phyloP scores from a whole-genome alignment of 2,113 vertebrate genomes.

The Abramis brama region DNA sequence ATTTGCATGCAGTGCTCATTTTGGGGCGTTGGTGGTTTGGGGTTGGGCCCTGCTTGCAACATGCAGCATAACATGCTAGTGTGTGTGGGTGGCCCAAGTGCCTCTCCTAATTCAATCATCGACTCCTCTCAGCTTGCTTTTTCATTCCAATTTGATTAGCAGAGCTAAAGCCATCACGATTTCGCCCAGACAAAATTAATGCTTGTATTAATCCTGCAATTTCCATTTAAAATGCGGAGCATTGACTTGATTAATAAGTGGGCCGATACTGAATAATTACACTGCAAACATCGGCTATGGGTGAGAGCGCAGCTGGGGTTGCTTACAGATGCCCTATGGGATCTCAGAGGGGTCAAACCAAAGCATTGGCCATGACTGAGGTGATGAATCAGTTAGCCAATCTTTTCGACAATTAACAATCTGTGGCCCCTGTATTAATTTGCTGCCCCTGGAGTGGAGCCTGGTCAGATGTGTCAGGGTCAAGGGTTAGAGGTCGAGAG shows the following conservation, averaged over 20 bases:
- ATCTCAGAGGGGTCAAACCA: slow-evolving; percentile 90
- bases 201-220: slow-evolving; percentile 99
- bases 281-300: slow-evolving; percentile 86
- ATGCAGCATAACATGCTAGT: slow-evolving; percentile 84
- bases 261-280: slow-evolving; percentile 99
- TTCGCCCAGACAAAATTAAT: slow-evolving; percentile 96
- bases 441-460: slow-evolving; percentile 93
- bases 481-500: slow-evolving; percentile 92
- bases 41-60: slow-evolving; percentile 84
- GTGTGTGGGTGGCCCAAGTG: slow-evolving; percentile 64
- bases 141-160: slow-evolving; percentile 99
- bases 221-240: slow-evolving; percentile 99
- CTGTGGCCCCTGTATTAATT: slow-evolving; percentile 95
- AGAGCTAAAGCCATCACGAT: slow-evolving; percentile 97
- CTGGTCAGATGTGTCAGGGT: slow-evolving; percentile 97
- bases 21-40: slow-evolving; percentile 74
- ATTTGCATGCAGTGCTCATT: not conserved
- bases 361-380: slow-evolving; percentile 99
- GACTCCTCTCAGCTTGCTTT: slow-evolving; percentile 85
- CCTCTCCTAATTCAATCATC: slow-evolving; percentile 96
- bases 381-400: slow-evolving; percentile 98
- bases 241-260: slow-evolving; percentile 99
- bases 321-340: slow-evolving; percentile 92
- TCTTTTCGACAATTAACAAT: slow-evolving; percentile 99
- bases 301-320: slow-evolving; percentile 96